Evolutionary conservation across 1,140 invertebrate genomes (phyloP), one percentile per base, ranked within the genome.

Genomic region (Anastatus disparis): DNA sequence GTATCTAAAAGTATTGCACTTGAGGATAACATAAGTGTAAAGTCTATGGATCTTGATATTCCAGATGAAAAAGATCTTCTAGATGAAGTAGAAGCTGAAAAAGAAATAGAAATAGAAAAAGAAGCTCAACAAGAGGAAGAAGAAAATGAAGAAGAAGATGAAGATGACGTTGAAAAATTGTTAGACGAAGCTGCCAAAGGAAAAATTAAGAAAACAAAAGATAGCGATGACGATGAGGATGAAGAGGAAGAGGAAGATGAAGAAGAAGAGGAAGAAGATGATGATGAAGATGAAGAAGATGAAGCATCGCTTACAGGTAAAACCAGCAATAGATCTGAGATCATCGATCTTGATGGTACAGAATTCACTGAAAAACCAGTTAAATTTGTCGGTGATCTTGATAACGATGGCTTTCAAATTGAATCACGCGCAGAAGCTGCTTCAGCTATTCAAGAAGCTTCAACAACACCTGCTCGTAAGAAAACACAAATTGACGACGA

Each of bases 281-380:
- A 0, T 20, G 53, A 48, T 3, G 61, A 56, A 46, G 26, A 53
- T 10, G 46, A 55, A 22, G 31, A 70, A 42, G 61, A 63, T 44
- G 29, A 26, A 0, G 42, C 13, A 15, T 48, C 20, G 1, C 17
- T 27, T 8, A 52, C 27, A 3, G 31, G 2, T 0, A 61, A 61
- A 9, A 13, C 35, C 0, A 15, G n/a, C n/a, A 40, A 59, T 27
- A 64, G 52, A 17, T 56, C 59, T 1, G 67, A 64, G 17, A 27
- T 62, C 24, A 68, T 74, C 58, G 29, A 66, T 75, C 13, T 73
- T 72, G 35, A 78, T 70, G 29, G 22, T 46, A 9, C 73, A 12
- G 79, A 77, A 27, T 73, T 58, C 8, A 73, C 77, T 13, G 78
- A 81, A 13, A 79, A 78, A 44, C 70, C 71, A 3, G 72, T 73